phyloP scores from a whole-genome alignment of 2,113 vertebrate species.

The Ictalurus furcatus region DNA sequence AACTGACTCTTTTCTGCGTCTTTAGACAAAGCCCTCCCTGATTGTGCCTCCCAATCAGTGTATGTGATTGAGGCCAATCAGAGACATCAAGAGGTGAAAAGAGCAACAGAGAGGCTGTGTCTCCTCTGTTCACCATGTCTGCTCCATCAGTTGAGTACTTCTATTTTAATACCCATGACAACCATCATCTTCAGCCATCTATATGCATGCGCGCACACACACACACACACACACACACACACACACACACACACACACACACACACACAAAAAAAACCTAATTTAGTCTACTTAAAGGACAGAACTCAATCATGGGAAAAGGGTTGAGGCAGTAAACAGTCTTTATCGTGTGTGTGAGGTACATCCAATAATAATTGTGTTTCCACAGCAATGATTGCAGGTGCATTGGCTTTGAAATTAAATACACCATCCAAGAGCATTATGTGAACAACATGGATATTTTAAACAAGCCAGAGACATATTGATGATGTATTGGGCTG shows the following conservation, averaged over 20 bases:
- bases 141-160: slow-evolving; percentile 8
- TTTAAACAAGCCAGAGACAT: not conserved
- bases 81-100: slow-evolving; percentile 33
- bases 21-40: slow-evolving; percentile 14
- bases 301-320: not conserved
- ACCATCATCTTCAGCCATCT: not conserved
- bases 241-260: not conserved
- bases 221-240: not conserved
- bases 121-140: not conserved
- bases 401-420: not conserved
- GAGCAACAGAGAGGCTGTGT: slow-evolving; percentile 6
- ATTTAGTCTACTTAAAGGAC: slow-evolving; percentile 7
- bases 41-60: slow-evolving; percentile 22
- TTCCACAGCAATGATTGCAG: slow-evolving; percentile 1
- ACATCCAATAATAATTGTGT: not conserved
- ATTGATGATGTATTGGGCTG: too few relatives aligned
- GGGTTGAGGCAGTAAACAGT: slow-evolving; percentile 5
- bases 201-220: not conserved
- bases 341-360: not conserved
- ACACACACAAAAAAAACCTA: not conserved
- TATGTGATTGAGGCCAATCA: slow-evolving; percentile 42
- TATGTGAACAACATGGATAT: not conserved
- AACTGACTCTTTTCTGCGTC: not conserved
- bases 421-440: not conserved
- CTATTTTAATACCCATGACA: not conserved